Evolutionary conservation across 2,888 invertebrate species (phyloP), one percentile per base, ranked within the genome.

Genomic region (Agapetus fuscipes): DNA sequence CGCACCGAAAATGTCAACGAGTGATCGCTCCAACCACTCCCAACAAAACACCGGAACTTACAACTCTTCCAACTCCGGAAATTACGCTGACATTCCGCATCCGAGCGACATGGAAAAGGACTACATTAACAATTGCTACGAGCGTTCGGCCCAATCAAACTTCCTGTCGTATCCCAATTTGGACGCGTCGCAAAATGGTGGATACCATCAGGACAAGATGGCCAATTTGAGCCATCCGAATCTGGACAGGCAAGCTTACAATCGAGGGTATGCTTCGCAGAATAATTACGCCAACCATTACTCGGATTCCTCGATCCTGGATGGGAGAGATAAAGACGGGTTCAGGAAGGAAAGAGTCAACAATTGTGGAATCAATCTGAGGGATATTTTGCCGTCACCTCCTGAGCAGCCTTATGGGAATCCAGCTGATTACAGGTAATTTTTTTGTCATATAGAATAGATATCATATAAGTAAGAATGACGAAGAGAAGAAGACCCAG

Each of bases 341-440:
- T 44, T 38, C 25, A 62, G 64, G 34, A 57, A 57, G 37, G 57
- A 46, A 54, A 34, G 60, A 57, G 50, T 62, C 61, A 41, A 52
- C 56, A 41, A 52, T 56, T 65, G 62, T 51, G 62, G 66, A 39
- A 65, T 70, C 62, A 70, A 70, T 55, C 54, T 70, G 50, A 67
- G 48, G 15, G 45, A 48, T 41, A 46, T 48, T 33, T 33, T 44
- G 13, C 45, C 48, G 11, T 39, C 45, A 11, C 43, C 43, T 3
- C 46, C 44, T 5, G 48, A 48, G 12, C 48, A 48, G 20, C 48
- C 48, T 2, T 48, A 48, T 33, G 48, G 44, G 11, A 48, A 44
- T 24, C 46, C 44, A 17, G 44, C 31, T 10, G 48, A 48, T 9
- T 48, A 44, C 32, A 36, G 48, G 48, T 48, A 17, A 7, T 7